Percentiles rank a stretch among this genome's conserved stretches.
Conservation (phyloP, 2,113 vertebrate genomes). For the Siniperca chuatsi region DNA sequence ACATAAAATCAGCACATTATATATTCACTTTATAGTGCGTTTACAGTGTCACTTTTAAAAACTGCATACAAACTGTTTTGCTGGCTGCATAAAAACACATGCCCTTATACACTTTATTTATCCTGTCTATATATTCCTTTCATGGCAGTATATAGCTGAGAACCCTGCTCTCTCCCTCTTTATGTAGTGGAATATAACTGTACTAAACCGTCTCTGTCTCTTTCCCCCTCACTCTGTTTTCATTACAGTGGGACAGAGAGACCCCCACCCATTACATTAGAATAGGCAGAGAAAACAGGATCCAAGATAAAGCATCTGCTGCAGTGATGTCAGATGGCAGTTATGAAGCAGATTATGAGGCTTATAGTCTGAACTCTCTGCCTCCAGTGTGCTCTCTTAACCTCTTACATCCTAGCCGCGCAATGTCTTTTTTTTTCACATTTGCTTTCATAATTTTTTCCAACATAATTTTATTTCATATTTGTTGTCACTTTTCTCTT, state of each 20-base stretch:
- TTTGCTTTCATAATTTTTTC: neutral
- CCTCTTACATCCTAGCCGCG: conserved; percentile 40
- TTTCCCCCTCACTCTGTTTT: conserved; percentile 23
- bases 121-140: neutral
- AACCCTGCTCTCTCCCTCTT: neutral
- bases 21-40: conserved; percentile 9
- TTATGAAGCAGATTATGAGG: conserved; percentile 71
- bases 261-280: conserved; percentile 42
- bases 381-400: conserved; percentile 48
- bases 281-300: conserved; percentile 37
- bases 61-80: neutral
- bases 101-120: neutral
- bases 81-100: neutral
- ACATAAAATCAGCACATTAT: conserved; percentile 21
- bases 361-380: conserved; percentile 57
- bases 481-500: neutral
- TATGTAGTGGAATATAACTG: neutral
- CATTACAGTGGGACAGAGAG: conserved; percentile 49
- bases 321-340: conserved; percentile 72
- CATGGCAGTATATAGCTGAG: neutral
- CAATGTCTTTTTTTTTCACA: neutral
- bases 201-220: neutral
- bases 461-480: neutral
- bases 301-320: conserved; percentile 68
- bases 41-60: conserved; percentile 9